Conservation (phyloP, 2,797 vertebrate species). For the Pachyuromys duprasi region DNA sequence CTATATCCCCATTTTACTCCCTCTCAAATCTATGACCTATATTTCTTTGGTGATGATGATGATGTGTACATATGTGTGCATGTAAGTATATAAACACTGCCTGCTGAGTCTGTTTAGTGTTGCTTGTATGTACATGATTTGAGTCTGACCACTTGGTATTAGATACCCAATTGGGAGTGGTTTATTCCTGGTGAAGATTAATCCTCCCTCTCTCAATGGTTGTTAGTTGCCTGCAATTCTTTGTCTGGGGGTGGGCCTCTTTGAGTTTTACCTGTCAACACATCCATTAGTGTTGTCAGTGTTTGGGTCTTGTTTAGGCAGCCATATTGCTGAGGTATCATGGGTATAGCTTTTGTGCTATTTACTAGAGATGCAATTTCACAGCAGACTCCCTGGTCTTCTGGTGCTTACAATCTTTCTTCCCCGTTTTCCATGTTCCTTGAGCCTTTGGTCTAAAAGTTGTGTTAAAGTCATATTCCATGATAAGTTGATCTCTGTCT, state of each 20-base stretch:
- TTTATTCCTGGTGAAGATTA: neutral
- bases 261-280: neutral
- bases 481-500: neutral
- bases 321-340: neutral
- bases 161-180: neutral
- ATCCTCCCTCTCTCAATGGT: neutral
- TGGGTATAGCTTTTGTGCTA: neutral
- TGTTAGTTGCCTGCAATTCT: neutral
- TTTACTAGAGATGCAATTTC: neutral
- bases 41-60: neutral
- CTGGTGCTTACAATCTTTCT: neutral
- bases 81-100: neutral
- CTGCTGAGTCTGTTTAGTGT: neutral
- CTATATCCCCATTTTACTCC: neutral
- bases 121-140: neutral
- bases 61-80: neutral
- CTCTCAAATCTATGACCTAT: neutral
- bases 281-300: neutral
- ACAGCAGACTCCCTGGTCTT: neutral
- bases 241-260: neutral
- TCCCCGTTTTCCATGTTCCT: neutral
- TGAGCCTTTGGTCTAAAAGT: neutral
- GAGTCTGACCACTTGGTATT: neutral
- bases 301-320: neutral
- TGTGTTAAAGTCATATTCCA: neutral